Evolutionary conservation across 1,140 invertebrate species (phyloP).

Genomic region (Lordiphosa stackelbergi): DNA sequence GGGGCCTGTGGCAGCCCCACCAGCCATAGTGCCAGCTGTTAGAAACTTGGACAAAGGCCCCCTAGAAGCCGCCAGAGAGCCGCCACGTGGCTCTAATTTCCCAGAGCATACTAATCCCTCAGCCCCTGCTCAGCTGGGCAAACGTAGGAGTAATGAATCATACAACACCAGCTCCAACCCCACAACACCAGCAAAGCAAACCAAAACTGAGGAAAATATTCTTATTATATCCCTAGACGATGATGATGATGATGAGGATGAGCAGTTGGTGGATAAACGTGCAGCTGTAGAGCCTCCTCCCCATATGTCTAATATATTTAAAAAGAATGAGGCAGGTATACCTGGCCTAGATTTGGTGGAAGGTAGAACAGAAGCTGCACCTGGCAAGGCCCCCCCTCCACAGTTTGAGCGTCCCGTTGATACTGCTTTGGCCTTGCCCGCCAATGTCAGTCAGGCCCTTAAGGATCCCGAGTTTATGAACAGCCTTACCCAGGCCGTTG

Average conservation of each 20-base stretch:
- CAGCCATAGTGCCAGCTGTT: too few relatives aligned
- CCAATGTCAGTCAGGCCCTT: slow-evolving; percentile 50
- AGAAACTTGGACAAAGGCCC: too few relatives aligned
- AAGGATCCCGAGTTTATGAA: slow-evolving; percentile 65
- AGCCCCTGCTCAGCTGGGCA: slow-evolving; percentile 20
- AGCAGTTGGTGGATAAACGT: background rate
- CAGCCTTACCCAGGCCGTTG: slow-evolving; percentile 57
- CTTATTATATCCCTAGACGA: slow-evolving; percentile 56
- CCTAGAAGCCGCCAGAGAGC: too few relatives aligned
- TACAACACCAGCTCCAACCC: background rate
- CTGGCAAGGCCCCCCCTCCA: slow-evolving; percentile 41
- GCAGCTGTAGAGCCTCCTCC: slow-evolving; percentile 3
- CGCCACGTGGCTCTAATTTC: too few relatives aligned
- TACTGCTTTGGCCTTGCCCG: slow-evolving; percentile 9
- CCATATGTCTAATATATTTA: slow-evolving; percentile 64
- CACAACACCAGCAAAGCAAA: slow-evolving; percentile 31
- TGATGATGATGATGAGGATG: slow-evolving; percentile 50
- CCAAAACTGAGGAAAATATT: slow-evolving; percentile 30
- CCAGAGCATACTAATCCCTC: background rate
- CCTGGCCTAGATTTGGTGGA: slow-evolving; percentile 83
- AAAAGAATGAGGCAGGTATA: slow-evolving; percentile 78
- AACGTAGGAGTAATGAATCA: slow-evolving; percentile 20
- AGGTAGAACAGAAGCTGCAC: slow-evolving; percentile 10
- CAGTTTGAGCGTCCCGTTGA: slow-evolving; percentile 38
- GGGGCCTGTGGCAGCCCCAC: too few relatives aligned